Conservation (phyloP, 2,797 vertebrate species). For the Neopelma chrysocephalum region DNA sequence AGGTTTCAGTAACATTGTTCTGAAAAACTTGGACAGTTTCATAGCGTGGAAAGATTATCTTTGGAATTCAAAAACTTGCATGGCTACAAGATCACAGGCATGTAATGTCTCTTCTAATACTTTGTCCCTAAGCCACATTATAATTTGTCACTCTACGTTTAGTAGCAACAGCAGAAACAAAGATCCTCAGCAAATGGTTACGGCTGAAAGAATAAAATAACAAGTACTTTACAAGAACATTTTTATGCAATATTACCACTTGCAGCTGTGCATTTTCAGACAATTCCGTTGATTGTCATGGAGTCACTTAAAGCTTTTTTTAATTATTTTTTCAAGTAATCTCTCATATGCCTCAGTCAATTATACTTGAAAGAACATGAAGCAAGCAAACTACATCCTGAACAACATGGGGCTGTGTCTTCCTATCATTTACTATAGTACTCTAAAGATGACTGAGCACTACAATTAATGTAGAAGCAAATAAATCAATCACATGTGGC, state of each 20-base stretch:
- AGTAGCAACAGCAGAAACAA: slow-evolving; percentile 47
- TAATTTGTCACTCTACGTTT: slow-evolving; percentile 48
- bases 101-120: slow-evolving; percentile 50
- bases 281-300: background rate
- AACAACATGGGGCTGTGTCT: background rate
- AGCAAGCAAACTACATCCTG: background rate
- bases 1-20: background rate
- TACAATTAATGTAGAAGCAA: background rate
- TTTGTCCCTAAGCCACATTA: background rate
- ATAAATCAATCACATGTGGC: background rate
- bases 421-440: background rate
- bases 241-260: background rate
- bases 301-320: slow-evolving; percentile 37
- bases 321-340: slow-evolving; percentile 15
- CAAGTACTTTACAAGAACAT: slow-evolving; percentile 15
- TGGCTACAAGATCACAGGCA: slow-evolving; percentile 34
- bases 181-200: slow-evolving; percentile 11
- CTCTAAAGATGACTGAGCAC: background rate
- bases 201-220: background rate
- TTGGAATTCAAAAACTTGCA: slow-evolving; percentile 52
- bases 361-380: slow-evolving; percentile 33
- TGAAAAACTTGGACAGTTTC: slow-evolving; percentile 12
- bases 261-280: slow-evolving; percentile 68
- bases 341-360: slow-evolving; percentile 50
- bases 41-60: slow-evolving; percentile 22